These are phyloP conservation scores for Rhincodon typus DNA, from an alignment of 2,797 vertebrate genomes.

Conservation along the genomic window DNA sequence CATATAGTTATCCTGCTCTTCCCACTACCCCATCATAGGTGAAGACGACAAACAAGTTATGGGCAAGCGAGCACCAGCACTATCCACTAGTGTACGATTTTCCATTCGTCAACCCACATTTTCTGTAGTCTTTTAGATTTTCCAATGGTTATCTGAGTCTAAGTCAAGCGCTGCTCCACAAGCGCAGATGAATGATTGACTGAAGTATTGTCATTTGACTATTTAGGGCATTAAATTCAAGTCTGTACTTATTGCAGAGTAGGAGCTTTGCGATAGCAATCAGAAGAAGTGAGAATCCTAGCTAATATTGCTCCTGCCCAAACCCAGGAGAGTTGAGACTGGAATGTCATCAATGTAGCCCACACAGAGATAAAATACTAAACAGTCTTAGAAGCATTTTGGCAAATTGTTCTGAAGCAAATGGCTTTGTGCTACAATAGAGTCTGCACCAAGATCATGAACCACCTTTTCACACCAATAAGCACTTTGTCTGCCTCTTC, in stretches of 20 bases:
- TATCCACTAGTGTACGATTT: background rate
- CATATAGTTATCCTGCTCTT: too few relatives aligned
- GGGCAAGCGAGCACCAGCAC: background rate
- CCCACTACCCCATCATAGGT: background rate
- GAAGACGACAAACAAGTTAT: background rate
- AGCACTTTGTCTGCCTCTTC: background rate
- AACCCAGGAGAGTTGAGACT: background rate
- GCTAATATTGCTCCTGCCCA: background rate
- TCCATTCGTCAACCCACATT: background rate
- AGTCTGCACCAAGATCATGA: background rate
- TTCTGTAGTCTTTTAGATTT: background rate
- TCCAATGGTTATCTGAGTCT: too few relatives aligned
- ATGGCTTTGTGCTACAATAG: background rate
- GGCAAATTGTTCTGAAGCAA: background rate
- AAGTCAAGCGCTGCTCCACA: background rate
- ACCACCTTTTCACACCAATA: background rate
- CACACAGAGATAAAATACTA: background rate
- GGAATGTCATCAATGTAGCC: background rate
- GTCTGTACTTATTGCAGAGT: background rate
- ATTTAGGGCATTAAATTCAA: background rate
- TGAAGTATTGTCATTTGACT: background rate
- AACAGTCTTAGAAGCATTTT: background rate
- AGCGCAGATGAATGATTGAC: background rate
- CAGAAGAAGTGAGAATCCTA: background rate
- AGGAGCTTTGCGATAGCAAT: background rate